Evolutionary conservation across 1,140 invertebrate species (phyloP).

Genomic region (Oreohelix idahoensis): DNA sequence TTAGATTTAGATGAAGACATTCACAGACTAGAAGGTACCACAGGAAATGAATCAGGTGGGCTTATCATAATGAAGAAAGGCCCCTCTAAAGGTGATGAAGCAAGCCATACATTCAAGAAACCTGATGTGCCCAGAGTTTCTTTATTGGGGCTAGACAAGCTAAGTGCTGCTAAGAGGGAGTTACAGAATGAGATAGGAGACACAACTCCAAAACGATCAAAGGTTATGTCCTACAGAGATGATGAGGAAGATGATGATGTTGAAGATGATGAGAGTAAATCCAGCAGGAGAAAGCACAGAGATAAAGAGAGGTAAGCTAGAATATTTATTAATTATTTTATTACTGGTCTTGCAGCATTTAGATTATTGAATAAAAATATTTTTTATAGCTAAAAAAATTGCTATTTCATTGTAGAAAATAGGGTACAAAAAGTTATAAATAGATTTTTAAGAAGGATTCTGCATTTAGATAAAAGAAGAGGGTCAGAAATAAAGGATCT

Average conservation of each 20-base stretch:
- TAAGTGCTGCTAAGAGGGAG: slow-evolving; percentile 80
- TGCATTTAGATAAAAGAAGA: too few species aligned
- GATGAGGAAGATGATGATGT: slow-evolving; percentile 75
- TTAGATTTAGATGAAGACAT: slow-evolving; percentile 71
- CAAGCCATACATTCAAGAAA: slow-evolving; percentile 79
- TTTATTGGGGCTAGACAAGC: slow-evolving; percentile 87
- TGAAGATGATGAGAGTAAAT: slow-evolving; percentile 40
- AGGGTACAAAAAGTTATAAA: too few species aligned
- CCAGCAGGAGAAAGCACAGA: slow-evolving; percentile 9
- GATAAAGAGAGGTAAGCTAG: slow-evolving; percentile 33
- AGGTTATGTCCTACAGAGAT: slow-evolving; percentile 75
- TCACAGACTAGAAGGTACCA: slow-evolving; percentile 87
- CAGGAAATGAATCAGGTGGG: slow-evolving; percentile 82
- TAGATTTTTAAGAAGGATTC: too few species aligned
- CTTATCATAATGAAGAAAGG: slow-evolving; percentile 85
- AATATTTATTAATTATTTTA: too few species aligned
- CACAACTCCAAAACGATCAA: slow-evolving; percentile 72
- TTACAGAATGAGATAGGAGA: slow-evolving; percentile 72
- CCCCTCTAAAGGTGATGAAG: slow-evolving; percentile 72
- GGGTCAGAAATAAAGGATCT: too few species aligned
- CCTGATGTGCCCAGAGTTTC: slow-evolving; percentile 80
- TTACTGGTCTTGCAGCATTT: too few species aligned
- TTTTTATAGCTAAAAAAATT: too few species aligned
- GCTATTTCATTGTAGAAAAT: too few species aligned
- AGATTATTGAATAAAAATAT: too few species aligned